These are phyloP conservation scores for Atherinosoma microstoma DNA, from an alignment of 2,797 vertebrate species.

Conservation along the genomic window DNA sequence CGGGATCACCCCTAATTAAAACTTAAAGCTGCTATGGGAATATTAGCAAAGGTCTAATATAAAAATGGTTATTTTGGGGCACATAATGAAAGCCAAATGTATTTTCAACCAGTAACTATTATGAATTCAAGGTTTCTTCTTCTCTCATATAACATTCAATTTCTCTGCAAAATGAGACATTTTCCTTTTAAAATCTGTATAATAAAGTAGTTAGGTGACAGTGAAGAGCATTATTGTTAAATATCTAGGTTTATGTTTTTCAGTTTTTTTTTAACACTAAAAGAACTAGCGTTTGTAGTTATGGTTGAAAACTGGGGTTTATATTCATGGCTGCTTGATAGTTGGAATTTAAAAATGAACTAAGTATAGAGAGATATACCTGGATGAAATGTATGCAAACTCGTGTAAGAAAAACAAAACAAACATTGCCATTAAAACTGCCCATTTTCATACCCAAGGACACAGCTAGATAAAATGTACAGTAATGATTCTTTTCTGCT, in stretches of 20 bases:
- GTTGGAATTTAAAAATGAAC: no score
- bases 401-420: no score
- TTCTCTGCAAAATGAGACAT: constrained; percentile 18
- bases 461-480: constrained; percentile 30
- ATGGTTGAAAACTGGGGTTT: neutral
- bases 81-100: constrained; percentile 44
- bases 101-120: constrained; percentile 32
- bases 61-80: constrained; percentile 15
- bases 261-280: neutral
- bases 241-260: no score
- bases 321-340: no score
- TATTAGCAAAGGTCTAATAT: constrained; percentile 16
- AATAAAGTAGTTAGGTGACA: neutral
- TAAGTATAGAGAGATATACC: neutral
- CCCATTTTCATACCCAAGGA: constrained; percentile 17
- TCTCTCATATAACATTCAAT: constrained; percentile 2
- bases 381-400: neutral
- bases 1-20: no score
- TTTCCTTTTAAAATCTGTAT: neutral
- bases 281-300: neutral
- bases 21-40: neutral
- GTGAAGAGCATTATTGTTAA: neutral
- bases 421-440: neutral
- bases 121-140: constrained; percentile 23
- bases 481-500: constrained; percentile 3